These are phyloP conservation scores for Saxidomus purpurata DNA, from an alignment of 1,140 invertebrate species.

Conservation along the genomic window DNA sequence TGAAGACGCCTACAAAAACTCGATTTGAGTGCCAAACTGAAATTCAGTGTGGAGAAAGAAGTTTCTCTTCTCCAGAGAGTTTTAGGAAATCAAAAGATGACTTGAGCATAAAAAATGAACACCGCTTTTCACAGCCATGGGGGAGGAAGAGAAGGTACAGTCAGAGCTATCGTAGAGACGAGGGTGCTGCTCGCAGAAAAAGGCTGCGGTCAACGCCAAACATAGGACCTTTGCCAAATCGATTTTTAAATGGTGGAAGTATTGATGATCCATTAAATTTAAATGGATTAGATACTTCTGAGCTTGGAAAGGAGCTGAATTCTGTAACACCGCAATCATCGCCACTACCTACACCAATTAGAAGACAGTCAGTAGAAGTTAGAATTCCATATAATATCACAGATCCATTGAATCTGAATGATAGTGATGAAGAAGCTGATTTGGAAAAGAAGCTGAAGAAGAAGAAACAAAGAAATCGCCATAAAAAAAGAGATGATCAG, in stretches of 20 bases:
- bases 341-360: constrained; percentile 94
- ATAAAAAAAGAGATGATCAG: constrained; percentile 79
- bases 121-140: constrained; percentile 50
- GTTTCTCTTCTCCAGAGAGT: constrained; percentile 53
- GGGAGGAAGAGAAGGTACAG: constrained; percentile 68
- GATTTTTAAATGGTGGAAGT: constrained; percentile 97
- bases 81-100: constrained; percentile 38
- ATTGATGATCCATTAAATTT: constrained; percentile 98
- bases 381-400: constrained; percentile 96
- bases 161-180: constrained; percentile 45
- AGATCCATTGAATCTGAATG: constrained; percentile 95
- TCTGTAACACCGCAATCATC: constrained; percentile 95
- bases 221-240: constrained; percentile 92
- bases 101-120: constrained; percentile 40
- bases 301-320: constrained; percentile 93
- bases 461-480: constrained; percentile 85
- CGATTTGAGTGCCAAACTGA: constrained; percentile 75
- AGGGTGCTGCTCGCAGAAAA: constrained; percentile 61
- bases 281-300: constrained; percentile 95
- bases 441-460: constrained; percentile 85
- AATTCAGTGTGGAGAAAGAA: constrained; percentile 78
- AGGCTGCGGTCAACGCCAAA: constrained; percentile 69
- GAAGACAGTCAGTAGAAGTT: constrained; percentile 94
- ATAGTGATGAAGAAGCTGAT: constrained; percentile 89
- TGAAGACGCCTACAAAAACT: constrained; percentile 79